Evolutionary conservation across 2,113 vertebrate species (phyloP).

Genomic region (Melanocharis versteri): DNA sequence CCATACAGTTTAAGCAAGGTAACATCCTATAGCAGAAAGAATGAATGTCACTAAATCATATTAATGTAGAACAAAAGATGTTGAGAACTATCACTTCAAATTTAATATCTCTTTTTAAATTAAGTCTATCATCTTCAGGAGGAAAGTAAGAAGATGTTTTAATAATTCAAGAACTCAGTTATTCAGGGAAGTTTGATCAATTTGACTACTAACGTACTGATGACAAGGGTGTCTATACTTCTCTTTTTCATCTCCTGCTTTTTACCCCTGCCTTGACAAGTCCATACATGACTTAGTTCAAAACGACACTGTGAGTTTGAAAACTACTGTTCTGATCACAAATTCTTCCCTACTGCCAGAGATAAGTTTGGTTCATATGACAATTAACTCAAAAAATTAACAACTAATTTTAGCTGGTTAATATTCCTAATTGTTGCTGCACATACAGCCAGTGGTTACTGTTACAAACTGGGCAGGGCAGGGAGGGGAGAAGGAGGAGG

Average conservation of each 20-base stretch:
- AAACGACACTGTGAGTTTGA: not conserved
- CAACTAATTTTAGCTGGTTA: not conserved
- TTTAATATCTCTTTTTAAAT: slow-evolving; percentile 3
- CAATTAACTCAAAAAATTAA: not conserved
- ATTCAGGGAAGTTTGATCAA: not conserved
- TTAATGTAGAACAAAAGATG: not conserved
- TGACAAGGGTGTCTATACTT: not conserved
- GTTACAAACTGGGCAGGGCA: rapidly evolving
- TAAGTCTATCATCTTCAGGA: not conserved
- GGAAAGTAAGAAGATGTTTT: not conserved
- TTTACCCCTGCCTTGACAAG: not conserved
- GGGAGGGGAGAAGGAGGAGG: rapidly evolving
- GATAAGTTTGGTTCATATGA: not conserved
- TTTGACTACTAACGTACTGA: not conserved
- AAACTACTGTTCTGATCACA: not conserved
- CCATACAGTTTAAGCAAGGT: not conserved
- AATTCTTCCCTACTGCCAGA: not conserved
- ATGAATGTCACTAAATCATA: not conserved
- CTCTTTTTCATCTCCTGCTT: not conserved
- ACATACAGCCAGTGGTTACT: not conserved
- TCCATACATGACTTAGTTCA: not conserved
- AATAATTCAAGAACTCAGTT: slow-evolving; percentile 40
- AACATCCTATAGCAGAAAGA: not conserved
- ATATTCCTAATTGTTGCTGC: not conserved
- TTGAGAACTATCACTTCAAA: not conserved